Conservation (phyloP, 2,797 vertebrate genomes). For the Pseudotriccus pelzelni region DNA sequence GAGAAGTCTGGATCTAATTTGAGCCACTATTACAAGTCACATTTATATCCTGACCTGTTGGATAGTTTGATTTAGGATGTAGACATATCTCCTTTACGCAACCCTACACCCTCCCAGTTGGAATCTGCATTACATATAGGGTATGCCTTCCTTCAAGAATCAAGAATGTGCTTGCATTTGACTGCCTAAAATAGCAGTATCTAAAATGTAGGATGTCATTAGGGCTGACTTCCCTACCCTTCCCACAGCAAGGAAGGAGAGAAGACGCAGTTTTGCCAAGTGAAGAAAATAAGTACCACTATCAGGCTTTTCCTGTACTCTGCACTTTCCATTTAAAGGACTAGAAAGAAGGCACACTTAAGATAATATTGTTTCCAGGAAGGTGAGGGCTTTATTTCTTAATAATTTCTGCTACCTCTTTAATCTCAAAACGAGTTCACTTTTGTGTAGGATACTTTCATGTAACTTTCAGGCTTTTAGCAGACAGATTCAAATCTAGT, state of each 20-base stretch:
- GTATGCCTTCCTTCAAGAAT: constrained; percentile 51
- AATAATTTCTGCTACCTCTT: constrained; percentile 46
- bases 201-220: neutral
- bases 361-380: constrained; percentile 54
- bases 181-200: constrained; percentile 49
- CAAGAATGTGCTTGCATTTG: constrained; percentile 24
- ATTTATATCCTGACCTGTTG: constrained; percentile 65
- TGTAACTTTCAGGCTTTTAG: constrained; percentile 73
- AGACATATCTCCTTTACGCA: constrained; percentile 50
- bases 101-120: constrained; percentile 52
- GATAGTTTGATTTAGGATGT: constrained; percentile 70
- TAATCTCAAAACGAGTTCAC: constrained; percentile 67
- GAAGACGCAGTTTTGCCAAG: neutral
- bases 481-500: constrained; percentile 77
- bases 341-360: constrained; percentile 34
- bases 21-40: constrained; percentile 58
- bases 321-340: constrained; percentile 6
- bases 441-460: constrained; percentile 72
- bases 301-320: neutral
- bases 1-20: constrained; percentile 71
- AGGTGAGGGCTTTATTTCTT: constrained; percentile 37
- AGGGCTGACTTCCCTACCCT: constrained; percentile 12
- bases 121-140: constrained; percentile 48
- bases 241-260: neutral
- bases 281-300: neutral